Percentiles rank a stretch among this genome's conserved stretches.
Evolutionary conservation across 2,888 invertebrate species (phyloP).

Genomic region (Pimpla rufipes): DNA sequence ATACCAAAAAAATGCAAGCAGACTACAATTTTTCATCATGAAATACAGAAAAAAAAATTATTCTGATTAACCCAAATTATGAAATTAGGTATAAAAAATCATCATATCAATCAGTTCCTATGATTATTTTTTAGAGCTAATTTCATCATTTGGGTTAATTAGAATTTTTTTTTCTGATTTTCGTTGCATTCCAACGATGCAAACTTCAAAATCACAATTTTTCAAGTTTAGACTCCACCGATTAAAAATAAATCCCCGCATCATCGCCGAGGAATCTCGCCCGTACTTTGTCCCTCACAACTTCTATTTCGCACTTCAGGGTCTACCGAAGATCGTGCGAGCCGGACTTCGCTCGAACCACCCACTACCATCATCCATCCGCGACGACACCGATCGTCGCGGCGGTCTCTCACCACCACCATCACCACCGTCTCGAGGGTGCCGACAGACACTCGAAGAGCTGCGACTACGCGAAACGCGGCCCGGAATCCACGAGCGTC

Average conservation of each 20-base stretch:
- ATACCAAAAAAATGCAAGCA: too few relatives aligned
- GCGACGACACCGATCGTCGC: conserved; percentile 41
- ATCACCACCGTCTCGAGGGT: conserved; percentile 86
- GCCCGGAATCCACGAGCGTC: conserved; percentile 76
- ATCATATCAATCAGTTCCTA: too few relatives aligned
- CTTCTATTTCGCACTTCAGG: conserved; percentile 67
- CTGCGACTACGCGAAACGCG: conserved; percentile 84
- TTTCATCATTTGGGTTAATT: not conserved
- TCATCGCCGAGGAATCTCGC: not conserved
- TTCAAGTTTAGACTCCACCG: too few relatives aligned
- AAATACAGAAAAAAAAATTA: too few relatives aligned
- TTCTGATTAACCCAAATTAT: too few relatives aligned
- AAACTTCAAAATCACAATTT: too few relatives aligned
- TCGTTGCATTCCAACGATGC: too few relatives aligned
- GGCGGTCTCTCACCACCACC: conserved; percentile 71
- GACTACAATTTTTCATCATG: not conserved
- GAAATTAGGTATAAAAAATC: too few relatives aligned
- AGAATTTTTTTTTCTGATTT: not conserved
- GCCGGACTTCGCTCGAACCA: conserved; percentile 72
- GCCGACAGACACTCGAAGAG: conserved; percentile 86
- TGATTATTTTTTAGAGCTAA: not conserved
- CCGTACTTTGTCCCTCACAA: not conserved
- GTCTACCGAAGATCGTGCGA: conserved; percentile 80
- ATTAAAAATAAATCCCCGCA: too few relatives aligned
- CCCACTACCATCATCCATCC: conserved; percentile 72